Base-by-base conservation (phyloP, 2,113 vertebrate species). In the Seriola quinqueradiata region DNA sequence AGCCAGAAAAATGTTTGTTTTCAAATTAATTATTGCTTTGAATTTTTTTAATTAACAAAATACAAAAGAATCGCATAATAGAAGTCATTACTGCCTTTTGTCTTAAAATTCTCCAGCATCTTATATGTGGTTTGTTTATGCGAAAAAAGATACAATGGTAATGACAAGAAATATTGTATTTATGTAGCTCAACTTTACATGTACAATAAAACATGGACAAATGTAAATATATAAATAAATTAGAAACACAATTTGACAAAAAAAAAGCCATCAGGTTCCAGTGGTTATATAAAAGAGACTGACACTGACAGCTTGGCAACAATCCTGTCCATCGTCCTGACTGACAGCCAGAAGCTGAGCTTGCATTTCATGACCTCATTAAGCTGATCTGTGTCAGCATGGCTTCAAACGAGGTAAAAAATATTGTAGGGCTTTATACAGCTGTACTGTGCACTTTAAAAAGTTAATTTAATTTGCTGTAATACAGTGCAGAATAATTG, bases 291-390 rank as follows among this genome's bases (percentile, higher is more conserved):
- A 70, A 79, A 78, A 60, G 16, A 63, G 61, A 69, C 38, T 58
- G 67, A 80, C 44, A 9, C 34, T 38, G 75, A 84, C 77, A 84
- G 48, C 78, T 87, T 84, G 84, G 75, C 70, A 84, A 68, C 78
- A 81, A 23, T 89, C 74, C 70, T 81, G 77, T 75, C 70, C 67
- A 74, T 77, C 59, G 16, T 58, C 36, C 72, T 87, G 88, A 89
- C 63, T 65, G 82, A 83, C 85, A 74, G 79, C 72, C 74, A 71
- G 77, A 70, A 89, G 77, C 74, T 81, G 77, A 82, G 88, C 63
- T 77, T 74, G 79, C 75, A 77, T 85, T 80, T 85, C 85, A 82
- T 79, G 82, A 77, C 85, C 79, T 77, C 79, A 71, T 87, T 87
- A 85, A 77, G 69, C 57, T 70, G 79, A 79, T 77, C 67, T 68